Evolutionary conservation across 2,797 vertebrate genomes (phyloP).

Genomic region (Thalassophryne amazonica): DNA sequence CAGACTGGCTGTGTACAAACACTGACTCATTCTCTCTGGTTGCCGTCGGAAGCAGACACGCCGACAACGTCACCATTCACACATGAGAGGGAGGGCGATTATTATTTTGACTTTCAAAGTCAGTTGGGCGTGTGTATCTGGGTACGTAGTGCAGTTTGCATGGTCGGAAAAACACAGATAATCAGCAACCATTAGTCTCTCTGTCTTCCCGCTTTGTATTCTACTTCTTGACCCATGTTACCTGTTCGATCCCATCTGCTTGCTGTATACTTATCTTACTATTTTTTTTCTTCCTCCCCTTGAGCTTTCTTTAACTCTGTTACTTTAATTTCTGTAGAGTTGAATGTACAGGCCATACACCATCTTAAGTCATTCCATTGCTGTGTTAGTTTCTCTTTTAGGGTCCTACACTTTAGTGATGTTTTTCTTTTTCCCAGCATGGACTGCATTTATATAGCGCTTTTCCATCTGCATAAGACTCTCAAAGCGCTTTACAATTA

Average conservation of each 20-base stretch:
- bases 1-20: constrained; percentile 36
- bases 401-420: background rate
- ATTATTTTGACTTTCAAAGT: constrained; percentile 58
- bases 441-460: background rate
- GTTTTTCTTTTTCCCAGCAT: constrained; percentile 5
- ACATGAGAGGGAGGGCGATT: constrained; percentile 3
- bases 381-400: background rate
- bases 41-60: constrained; percentile 9
- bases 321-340: background rate
- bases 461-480: background rate
- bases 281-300: background rate
- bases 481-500: too few species aligned
- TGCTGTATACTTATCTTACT: background rate
- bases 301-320: background rate
- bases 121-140: constrained; percentile 15
- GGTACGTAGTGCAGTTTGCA: constrained; percentile 1
- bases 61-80: constrained; percentile 34
- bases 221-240: constrained; percentile 64
- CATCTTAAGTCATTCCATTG: background rate
- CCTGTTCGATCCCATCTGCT: constrained; percentile 16
- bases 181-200: too few species aligned
- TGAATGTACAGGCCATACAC: too few species aligned
- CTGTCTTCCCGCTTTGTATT: too few species aligned
- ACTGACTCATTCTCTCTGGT: constrained; percentile 43
- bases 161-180: too few species aligned